Evolutionary conservation across 2,113 vertebrate species (phyloP), one percentile per base, ranked within the genome.

Genomic region (Leptocoma aspasia): DNA sequence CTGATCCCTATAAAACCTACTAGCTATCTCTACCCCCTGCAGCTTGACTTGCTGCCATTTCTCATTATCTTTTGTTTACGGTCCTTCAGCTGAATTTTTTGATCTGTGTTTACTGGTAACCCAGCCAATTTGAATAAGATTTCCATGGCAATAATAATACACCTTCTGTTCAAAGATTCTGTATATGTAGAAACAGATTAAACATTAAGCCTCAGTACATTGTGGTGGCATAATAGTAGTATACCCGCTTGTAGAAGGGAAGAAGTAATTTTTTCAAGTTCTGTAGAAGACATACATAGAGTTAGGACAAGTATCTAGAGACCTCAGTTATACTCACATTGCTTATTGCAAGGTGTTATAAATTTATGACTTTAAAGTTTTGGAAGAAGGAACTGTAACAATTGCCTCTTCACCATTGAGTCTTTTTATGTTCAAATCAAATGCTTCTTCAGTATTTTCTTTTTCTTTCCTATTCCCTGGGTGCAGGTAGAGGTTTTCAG

Each of bases 11-110:
- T 80, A 56, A 71, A 90, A 91, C 64, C 65, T 91, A 47, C 71
- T 63, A 82, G 63, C 54, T 13, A 4, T 66, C 41, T 57, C 37
- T 70, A 68, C 64, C 44, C 61, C 78, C 59, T 83, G 37, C 68
- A 86, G 81, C 16, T 91, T 94, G 75, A 87, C 39, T 85, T 94
- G 45, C 42, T 91, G 78, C 78, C 41, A 28, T 95, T 90, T 90
- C 91, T 94, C 53, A 69, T 94, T 94, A 81, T 66, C 60, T 89
- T 92, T 94, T 96, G 50, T 93, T 92, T 96, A 53, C 20, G 41
- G 68, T 86, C 61, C 68, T 94, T 92, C 68, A 83, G 49, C 71
- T 86, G 72, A 59, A 53, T 53, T 76, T 82, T 92, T 87, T 93
- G 18, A 81, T 80, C 70, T 69, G 6, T 50, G 16, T 86, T 52